Base-by-base conservation (phyloP, 2,888 invertebrate genomes). In the Cryptocephalus moraei region DNA sequence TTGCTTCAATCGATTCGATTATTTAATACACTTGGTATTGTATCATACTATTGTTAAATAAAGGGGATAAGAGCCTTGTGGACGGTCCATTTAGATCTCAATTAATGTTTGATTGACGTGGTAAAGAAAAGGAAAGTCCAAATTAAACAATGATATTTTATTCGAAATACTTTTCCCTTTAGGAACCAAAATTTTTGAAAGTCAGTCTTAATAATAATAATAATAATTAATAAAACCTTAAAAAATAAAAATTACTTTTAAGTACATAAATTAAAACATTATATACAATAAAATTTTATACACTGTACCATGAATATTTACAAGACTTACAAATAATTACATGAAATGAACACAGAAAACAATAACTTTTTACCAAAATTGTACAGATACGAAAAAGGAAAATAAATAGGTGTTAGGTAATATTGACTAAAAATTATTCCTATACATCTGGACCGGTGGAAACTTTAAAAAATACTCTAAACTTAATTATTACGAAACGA, bases 151-250 rank as follows among this genome's bases (percentile, higher is more conserved):
- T 59, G 46, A 57, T 48, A 57, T 59, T 62, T 60, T 59, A 53
- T 59, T 59, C 62, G 62, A 68, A 70, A 70, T 70, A 69, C 68
- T 69, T 66, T 64, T 64, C 64, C 67, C 59, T 60, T 64, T 70
- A 69, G 68, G 70, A 69, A 70, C 68, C 68, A 67, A 70, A 70
- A 69, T 67, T 69, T 65, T 63, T 64, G 60, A 62, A 67, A 65
- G 64, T 70, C 70, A 70, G 70, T 70, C 70, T 70, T 69, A 70
- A 69, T 67, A 67, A 68, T 57, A 61, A 60, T 22, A 22, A 22
- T 22, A 22, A 22, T 22, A 22, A 22, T 22, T 22, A 22, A 22
- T 62, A 64, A 62, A 64, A 65, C 56, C 62, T 62, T 61, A 65
- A 48, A 62, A 59, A 60, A 61, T 52, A 57, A 58, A 56, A 56